A percentile compares a stretch with the other conserved stretches of the same genome.
Evolutionary conservation across 2,797 vertebrate genomes (phyloP).

Genomic region (Cirrhinus mrigala): DNA sequence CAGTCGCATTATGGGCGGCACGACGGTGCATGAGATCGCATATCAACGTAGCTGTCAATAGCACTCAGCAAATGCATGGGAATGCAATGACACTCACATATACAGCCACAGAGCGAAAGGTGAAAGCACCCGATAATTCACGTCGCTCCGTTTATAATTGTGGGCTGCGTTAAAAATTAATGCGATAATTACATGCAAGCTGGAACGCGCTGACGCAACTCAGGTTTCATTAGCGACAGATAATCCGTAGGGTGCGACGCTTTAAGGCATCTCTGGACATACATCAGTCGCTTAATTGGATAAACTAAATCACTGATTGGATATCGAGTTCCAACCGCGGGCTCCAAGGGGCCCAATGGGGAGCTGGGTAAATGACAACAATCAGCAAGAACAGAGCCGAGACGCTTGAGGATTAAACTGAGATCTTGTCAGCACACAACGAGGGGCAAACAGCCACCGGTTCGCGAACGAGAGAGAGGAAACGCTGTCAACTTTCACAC

Average conservation of each 20-base stretch:
- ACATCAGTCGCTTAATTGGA: slow-evolving; percentile 70
- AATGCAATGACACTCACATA: slow-evolving; percentile 10
- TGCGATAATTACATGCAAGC: slow-evolving; percentile 20
- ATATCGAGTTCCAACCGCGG: slow-evolving; percentile 50
- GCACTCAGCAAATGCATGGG: background rate
- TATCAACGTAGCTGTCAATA: slow-evolving; percentile 21
- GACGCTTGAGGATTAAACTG: slow-evolving; percentile 60
- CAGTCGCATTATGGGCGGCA: slow-evolving; percentile 1
- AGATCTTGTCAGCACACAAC: slow-evolving; percentile 61
- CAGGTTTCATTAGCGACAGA: slow-evolving; percentile 67
- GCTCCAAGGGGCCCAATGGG: slow-evolving; percentile 69
- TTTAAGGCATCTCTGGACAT: slow-evolving; percentile 61
- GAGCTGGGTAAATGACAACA: slow-evolving; percentile 64
- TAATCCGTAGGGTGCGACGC: slow-evolving; percentile 43
- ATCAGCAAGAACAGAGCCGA: slow-evolving; percentile 43
- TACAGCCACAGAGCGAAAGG: background rate
- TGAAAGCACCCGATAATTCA: slow-evolving; percentile 4
- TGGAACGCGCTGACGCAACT: slow-evolving; percentile 50
- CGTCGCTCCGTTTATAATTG: background rate
- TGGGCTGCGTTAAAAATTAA: slow-evolving; percentile 18
- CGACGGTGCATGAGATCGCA: background rate
- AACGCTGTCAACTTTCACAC: slow-evolving; percentile 25
- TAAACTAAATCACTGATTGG: slow-evolving; percentile 72
- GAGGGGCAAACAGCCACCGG: slow-evolving; percentile 62
- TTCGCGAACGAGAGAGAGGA: slow-evolving; percentile 45